Evolutionary conservation across 2,797 vertebrate species (phyloP).

Genomic region (Psittacula echo): DNA sequence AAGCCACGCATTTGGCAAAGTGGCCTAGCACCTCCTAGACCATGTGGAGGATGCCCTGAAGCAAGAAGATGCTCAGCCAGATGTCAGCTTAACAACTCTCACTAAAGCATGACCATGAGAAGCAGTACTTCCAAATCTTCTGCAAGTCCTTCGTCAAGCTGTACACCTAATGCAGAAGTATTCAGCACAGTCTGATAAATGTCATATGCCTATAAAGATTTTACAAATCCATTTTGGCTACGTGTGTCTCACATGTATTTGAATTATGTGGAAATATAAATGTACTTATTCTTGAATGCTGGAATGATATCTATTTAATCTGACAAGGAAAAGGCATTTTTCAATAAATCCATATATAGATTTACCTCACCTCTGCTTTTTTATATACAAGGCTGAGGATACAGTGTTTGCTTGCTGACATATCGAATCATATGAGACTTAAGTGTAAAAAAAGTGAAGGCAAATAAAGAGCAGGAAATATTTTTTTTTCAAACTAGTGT

Average conservation of each 20-base stretch:
- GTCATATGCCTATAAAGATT: neutral
- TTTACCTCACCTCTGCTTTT: neutral
- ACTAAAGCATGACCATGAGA: conserved; percentile 52
- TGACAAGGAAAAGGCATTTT: neutral
- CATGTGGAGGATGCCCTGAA: conserved; percentile 13
- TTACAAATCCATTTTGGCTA: neutral
- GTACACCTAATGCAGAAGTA: neutral
- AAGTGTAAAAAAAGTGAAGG: neutral
- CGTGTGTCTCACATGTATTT: neutral
- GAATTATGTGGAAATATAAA: neutral
- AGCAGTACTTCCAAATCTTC: conserved; percentile 22
- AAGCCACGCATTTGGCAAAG: conserved; percentile 27
- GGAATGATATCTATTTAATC: neutral
- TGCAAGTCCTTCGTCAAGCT: neutral
- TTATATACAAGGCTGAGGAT: neutral
- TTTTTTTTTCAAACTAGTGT: neutral
- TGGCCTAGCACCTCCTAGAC: conserved; percentile 10
- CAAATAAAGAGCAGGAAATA: neutral
- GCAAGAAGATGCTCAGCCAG: conserved; percentile 64
- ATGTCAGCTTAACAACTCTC: conserved; percentile 59
- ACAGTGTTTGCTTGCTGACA: neutral
- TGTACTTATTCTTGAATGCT: neutral
- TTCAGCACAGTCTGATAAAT: neutral
- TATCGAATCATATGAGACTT: neutral
- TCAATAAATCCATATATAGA: neutral